phyloP scores from a whole-genome alignment of 2,113 vertebrate genomes.

The Deroptyus accipitrinus region DNA sequence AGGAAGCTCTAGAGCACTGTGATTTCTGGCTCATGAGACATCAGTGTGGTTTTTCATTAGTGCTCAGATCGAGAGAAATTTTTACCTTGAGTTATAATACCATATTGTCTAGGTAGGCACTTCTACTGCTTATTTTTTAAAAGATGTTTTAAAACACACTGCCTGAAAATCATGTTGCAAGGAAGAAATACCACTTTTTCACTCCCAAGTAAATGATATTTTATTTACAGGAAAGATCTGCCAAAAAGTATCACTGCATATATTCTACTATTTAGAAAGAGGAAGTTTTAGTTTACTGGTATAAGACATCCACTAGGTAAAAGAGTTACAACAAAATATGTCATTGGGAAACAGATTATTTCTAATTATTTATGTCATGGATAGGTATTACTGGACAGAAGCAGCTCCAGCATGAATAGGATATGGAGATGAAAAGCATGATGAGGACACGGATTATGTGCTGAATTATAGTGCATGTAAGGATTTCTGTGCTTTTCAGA shows the following conservation, averaged over 20 bases:
- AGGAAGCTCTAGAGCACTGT: neutral
- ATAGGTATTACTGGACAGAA: neutral
- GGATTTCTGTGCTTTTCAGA: neutral
- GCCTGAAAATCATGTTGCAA: neutral
- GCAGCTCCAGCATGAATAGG: neutral
- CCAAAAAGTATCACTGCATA: neutral
- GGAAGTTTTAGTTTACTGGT: neutral
- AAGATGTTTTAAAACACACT: accelerated
- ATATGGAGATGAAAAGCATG: neutral
- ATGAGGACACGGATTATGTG: neutral
- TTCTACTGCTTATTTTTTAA: neutral
- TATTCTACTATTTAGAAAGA: neutral
- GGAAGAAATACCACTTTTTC: neutral
- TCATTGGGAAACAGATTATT: neutral
- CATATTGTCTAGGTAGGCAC: neutral
- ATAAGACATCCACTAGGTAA: neutral
- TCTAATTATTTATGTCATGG: neutral
- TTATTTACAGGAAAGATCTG: neutral
- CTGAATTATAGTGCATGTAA: neutral
- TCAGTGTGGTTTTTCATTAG: neutral
- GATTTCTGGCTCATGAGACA: neutral
- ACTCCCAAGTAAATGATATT: neutral
- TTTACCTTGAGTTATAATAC: neutral
- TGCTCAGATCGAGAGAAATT: neutral
- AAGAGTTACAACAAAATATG: neutral